Base-by-base conservation (phyloP, 2,797 vertebrate species). In the Cyprinella venusta region DNA sequence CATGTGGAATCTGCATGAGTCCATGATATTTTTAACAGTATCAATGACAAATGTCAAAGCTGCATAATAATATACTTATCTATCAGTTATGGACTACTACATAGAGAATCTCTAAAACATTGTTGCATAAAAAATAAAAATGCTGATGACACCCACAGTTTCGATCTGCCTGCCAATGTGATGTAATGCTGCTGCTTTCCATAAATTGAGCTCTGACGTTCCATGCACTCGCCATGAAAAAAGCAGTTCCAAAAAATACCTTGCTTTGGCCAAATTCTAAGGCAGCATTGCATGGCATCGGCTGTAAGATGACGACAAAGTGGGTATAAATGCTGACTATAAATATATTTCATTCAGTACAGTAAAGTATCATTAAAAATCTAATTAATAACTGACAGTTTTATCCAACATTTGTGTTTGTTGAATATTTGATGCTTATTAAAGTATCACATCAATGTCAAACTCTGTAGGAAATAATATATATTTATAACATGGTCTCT, bases 131-230 rank as follows among this genome's bases (percentile, higher is more conserved):
- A 54, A 6, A 52, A 7, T 33, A 21, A 50, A 76, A 48, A 33
- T 15, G 24, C 59, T 64, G 42, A 64, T 63, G 38, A 67, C 26
- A 33, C 45, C 26, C 63, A 52, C 76, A 15, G 61, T 67, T 79
- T 67, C 36, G 19, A 65, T 65, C 30, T 50, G 2, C 63, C 18
- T 79, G 76, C 12, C 63, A 79, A n/a, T 33, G 36, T 15, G 64
- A 79, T 79, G 42, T 65, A 65, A 64, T 48, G 61, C 42, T 45
- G 15, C 30, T 65, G 10, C 45, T 30, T 67, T 50, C 42, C n/a
- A 21, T 45, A 77, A 42, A 40, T 26, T 77, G n/a, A 77, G 75
- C 19, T 74, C 48, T n/a, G 30, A 61, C 16, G n/a, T 61, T 71
- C 16, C 45, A 56, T n/a, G 50, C 38, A 6, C 54, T 63, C 54